phyloP scores from a whole-genome alignment of 2,888 invertebrate species.

The Frankliniella fusca region DNA sequence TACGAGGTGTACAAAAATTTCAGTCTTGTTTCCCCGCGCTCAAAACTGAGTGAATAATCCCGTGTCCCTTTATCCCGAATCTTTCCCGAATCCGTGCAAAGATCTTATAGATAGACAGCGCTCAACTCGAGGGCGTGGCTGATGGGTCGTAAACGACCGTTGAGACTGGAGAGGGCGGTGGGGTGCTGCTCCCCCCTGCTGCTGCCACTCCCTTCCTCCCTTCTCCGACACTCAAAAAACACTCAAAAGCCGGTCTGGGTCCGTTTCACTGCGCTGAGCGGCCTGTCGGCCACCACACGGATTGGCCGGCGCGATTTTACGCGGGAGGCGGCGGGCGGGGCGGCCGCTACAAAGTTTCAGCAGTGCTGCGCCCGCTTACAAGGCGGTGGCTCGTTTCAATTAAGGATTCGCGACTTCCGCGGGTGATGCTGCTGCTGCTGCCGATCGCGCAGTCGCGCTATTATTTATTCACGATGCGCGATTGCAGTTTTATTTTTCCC shows the following conservation, averaged over 20 bases:
- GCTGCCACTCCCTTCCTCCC: too few species aligned
- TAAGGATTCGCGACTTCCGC: too few species aligned
- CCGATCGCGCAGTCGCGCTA: too few species aligned
- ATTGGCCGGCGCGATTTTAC: neutral
- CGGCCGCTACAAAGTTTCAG: neutral
- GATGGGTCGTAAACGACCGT: neutral
- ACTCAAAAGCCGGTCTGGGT: conserved; percentile 11
- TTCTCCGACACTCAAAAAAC: conserved; percentile 6
- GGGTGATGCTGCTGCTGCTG: too few species aligned
- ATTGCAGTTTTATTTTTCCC: neutral
- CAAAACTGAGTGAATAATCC: too few species aligned
- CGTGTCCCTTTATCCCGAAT: too few species aligned
- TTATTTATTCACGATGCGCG: neutral
- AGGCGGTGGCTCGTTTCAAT: neutral
- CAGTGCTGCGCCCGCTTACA: neutral
- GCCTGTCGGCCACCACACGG: neutral
- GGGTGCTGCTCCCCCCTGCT: neutral
- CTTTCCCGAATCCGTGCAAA: too few species aligned
- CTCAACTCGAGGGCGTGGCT: conserved; percentile 4
- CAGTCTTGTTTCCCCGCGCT: too few species aligned
- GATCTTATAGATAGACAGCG: too few species aligned
- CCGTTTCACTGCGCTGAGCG: neutral
- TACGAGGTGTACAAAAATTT: too few species aligned
- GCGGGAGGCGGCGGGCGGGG: neutral
- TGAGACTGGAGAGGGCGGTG: neutral